Evolutionary conservation across 2,888 invertebrate species (phyloP).

Genomic region (Stictocephala bisonia): DNA sequence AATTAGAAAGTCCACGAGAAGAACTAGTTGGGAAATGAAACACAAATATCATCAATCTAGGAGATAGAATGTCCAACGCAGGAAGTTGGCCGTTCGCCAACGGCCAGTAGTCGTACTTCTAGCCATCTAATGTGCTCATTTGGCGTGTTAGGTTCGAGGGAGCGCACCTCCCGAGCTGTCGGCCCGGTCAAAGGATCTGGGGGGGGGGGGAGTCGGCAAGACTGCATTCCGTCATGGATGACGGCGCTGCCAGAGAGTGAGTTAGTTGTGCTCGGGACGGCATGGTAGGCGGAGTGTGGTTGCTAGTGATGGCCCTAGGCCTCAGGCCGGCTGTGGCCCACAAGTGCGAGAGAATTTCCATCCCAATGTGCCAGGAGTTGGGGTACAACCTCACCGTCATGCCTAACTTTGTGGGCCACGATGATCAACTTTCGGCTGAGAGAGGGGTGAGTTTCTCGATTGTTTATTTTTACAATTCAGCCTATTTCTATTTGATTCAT

Average conservation of each 20-base stretch:
- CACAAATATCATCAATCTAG: no score
- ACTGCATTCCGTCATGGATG: conserved; percentile 44
- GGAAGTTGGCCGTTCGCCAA: no score
- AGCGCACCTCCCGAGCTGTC: background rate
- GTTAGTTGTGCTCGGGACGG: conserved; percentile 17
- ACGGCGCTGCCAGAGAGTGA: background rate
- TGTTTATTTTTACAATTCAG: no score
- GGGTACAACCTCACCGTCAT: conserved; percentile 88
- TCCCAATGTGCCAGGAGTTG: conserved; percentile 83
- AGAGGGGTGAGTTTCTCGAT: conserved; percentile 54
- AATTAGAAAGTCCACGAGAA: no score
- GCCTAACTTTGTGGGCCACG: conserved; percentile 88
- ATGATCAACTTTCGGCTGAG: conserved; percentile 83
- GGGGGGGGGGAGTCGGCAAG: background rate
- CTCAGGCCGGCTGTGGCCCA: conserved; percentile 55
- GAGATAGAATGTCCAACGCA: no score
- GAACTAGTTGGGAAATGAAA: no score
- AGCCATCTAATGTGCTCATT: conserved; percentile 12
- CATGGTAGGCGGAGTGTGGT: background rate
- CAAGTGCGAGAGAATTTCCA: conserved; percentile 82
- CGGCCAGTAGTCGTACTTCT: no score
- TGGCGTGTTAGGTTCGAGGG: conserved; percentile 2
- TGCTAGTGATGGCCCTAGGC: background rate
- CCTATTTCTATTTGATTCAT: background rate
- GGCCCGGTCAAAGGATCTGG: conserved; percentile 21